These are phyloP conservation scores for Elgaria multicarinata DNA, from an alignment of 2,113 vertebrate species.

Conservation along the genomic window DNA sequence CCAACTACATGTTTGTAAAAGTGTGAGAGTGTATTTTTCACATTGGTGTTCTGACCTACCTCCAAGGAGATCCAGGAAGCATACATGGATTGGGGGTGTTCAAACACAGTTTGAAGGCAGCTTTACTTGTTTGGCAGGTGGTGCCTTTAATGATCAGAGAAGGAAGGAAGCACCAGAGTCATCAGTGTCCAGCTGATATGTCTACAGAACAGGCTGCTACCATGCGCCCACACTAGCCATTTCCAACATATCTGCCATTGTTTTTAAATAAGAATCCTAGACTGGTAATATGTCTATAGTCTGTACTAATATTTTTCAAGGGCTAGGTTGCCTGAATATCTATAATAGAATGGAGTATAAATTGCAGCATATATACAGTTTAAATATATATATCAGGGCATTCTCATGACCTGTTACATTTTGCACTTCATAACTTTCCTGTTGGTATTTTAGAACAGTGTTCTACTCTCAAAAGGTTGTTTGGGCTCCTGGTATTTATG, in stretches of 20 bases:
- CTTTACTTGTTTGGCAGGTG: not conserved
- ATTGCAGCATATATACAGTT: not conserved
- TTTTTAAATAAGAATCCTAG: not conserved
- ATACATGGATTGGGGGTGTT: not conserved
- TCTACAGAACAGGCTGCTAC: not conserved
- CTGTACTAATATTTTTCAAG: not conserved
- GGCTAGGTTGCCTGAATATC: not conserved
- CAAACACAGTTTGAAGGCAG: not conserved
- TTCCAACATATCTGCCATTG: not conserved
- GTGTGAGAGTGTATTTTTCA: not conserved
- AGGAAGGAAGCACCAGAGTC: not conserved
- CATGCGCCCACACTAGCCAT: not conserved
- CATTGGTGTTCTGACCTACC: not conserved
- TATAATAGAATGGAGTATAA: not conserved
- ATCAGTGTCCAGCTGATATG: not conserved
- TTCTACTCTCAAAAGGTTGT: not conserved
- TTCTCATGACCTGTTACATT: not conserved
- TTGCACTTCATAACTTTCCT: not conserved
- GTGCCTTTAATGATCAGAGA: not conserved
- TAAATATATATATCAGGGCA: not conserved
- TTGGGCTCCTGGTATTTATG: not conserved
- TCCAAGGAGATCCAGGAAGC: not conserved
- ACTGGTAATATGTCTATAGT: not conserved
- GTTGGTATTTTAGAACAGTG: too few relatives aligned
- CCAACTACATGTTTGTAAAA: not conserved